Base-by-base conservation (phyloP, 2,888 invertebrate species). In the Villa cingulata region DNA sequence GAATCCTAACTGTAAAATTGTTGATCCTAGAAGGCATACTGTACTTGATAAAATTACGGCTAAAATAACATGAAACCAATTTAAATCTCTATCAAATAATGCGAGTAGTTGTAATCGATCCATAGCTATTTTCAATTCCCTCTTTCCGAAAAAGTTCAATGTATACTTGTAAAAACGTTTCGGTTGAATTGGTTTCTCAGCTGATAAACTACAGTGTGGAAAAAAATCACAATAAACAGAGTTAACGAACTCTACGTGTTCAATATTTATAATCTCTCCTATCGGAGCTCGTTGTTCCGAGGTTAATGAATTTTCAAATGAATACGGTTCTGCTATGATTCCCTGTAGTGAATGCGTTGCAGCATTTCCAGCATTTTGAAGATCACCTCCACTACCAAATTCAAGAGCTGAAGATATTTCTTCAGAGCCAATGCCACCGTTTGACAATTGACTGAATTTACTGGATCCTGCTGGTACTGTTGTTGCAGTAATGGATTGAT, bases 61-160 rank as follows among this genome's bases (percentile, higher is more conserved):
- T 44, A 90, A 67, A 34, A 87, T 68, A 12, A 88, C 86, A 54
- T 78, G 75, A 50, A 85, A 71, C 37, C 89, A 87, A 43, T 67
- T 62, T 45, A 89, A 71, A 69, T 95, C 96, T 46, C 92, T 78
- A 70, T 98, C 98, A 56, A 98, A 81, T 16, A 97, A 72, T 2
- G 96, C 91, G 65, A 95, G 74, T 40, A 98, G 71, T 55, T 91
- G 87, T 44, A 98, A 72, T 41, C 98, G 79, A 67, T 98, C 96
- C 75, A 96, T 86, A 45, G 86, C 80, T 34, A 97, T 80, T 74
- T 90, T 92, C 9, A 66, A 57, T 55, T 70, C 68, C 47, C 60
- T 62, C 9, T 56, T 38, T 54, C 67, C 64, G 43, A 63, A 62
- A 49, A 63, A 59, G 10, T 64, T 61, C 46, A 70, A 59, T 3